Percentiles rank a stretch among this genome's conserved stretches.
phyloP scores from a whole-genome alignment of 2,113 vertebrate species.

The Psittacara wagleri region DNA sequence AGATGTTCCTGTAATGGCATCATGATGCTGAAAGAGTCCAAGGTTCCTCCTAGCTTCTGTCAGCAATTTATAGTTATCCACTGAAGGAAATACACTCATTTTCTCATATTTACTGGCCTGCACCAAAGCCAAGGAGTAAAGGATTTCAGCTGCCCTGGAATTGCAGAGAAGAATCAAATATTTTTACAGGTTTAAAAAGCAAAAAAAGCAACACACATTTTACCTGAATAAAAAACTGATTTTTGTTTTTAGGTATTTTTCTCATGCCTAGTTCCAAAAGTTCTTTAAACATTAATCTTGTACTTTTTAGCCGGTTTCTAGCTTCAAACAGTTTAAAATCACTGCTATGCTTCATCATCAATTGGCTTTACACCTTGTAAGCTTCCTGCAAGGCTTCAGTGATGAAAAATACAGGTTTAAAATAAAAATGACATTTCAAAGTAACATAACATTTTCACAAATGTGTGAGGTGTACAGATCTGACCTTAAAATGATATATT shows the following conservation, averaged over 20 bases:
- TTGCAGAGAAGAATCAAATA: conserved; percentile 16
- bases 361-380: background rate
- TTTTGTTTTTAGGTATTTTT: background rate
- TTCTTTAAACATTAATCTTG: background rate
- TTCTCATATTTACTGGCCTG: conserved; percentile 75
- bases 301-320: background rate
- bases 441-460: background rate
- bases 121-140: conserved; percentile 85
- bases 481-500: background rate
- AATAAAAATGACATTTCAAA: background rate
- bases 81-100: conserved; percentile 77
- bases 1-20: conserved; percentile 89
- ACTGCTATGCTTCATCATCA: background rate
- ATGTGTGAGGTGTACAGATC: background rate
- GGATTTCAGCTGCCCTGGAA: conserved; percentile 87
- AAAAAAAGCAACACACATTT: background rate
- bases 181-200: background rate
- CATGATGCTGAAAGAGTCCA: conserved; percentile 93
- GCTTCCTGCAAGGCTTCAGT: background rate
- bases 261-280: rapidly evolving
- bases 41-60: conserved; percentile 83
- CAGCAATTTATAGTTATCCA: conserved; percentile 76
- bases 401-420: background rate
- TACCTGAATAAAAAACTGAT: background rate
- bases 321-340: background rate